phyloP scores from a whole-genome alignment of 2,113 vertebrate genomes.

The Anolis sagrei region DNA sequence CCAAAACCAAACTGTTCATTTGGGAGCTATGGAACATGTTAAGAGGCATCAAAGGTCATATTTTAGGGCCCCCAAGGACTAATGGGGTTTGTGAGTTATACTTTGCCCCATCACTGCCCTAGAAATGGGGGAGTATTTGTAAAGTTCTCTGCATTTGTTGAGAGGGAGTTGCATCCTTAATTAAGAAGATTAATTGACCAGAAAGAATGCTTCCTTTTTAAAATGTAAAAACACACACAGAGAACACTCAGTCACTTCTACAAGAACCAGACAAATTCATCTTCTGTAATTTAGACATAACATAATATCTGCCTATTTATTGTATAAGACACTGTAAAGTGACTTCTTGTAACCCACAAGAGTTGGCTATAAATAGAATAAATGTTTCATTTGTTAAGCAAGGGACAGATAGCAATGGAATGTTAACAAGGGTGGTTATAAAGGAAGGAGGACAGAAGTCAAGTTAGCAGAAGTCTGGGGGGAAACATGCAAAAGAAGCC shows the following conservation, averaged over 20 bases:
- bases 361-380: background rate
- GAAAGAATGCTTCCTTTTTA: background rate
- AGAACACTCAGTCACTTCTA: background rate
- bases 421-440: background rate
- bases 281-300: background rate
- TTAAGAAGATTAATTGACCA: background rate
- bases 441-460: background rate
- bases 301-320: background rate
- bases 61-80: too few relatives aligned
- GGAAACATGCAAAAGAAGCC: background rate
- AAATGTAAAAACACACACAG: background rate
- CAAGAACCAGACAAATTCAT: background rate
- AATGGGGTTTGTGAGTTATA: too few relatives aligned
- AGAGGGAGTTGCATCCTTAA: background rate
- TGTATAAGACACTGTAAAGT: background rate
- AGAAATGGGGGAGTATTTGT: background rate
- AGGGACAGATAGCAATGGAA: background rate
- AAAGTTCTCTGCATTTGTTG: background rate
- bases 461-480: fast-evolving
- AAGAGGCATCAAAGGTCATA: too few relatives aligned
- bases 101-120: too few relatives aligned
- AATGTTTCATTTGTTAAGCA: background rate
- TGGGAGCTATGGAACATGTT: too few relatives aligned
- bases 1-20: too few relatives aligned
- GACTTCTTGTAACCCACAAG: background rate